Percentiles rank a stretch among this genome's conserved stretches.
Evolutionary conservation across 53 echinoderm and acorn worm genomes (phyloP).

Genomic region (Mesocentrotus franciscanus): DNA sequence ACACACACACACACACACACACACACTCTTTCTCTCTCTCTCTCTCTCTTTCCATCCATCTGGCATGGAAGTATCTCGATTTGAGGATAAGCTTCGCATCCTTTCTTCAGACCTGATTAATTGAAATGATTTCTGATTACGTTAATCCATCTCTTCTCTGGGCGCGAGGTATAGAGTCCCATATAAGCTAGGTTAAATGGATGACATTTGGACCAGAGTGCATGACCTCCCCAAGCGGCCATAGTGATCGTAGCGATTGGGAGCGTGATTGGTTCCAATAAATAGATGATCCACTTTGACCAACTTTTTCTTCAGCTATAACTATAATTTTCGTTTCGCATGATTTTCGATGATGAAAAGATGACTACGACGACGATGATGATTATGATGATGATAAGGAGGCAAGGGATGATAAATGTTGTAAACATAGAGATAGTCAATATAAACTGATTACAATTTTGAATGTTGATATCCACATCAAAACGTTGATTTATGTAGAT

Average conservation of each 20-base stretch:
- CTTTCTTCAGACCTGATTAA: conserved; percentile 55
- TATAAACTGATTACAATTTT: no score
- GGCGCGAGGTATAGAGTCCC: background rate
- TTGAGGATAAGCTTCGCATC: conserved; percentile 41
- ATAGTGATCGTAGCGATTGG: background rate
- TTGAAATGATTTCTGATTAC: conserved; percentile 42
- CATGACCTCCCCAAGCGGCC: conserved; percentile 38
- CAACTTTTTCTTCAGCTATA: background rate
- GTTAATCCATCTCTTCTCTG: conserved; percentile 17
- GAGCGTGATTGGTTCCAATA: background rate
- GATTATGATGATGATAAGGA: background rate
- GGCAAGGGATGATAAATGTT: no score
- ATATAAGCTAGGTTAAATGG: background rate
- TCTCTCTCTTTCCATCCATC: background rate
- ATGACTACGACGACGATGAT: background rate
- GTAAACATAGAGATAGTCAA: no score
- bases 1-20: no score
- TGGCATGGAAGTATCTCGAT: background rate
- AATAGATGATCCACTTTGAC: background rate
- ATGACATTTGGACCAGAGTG: conserved; percentile 52
- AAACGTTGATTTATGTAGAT: no score
- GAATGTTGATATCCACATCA: no score
- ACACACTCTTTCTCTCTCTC: background rate
- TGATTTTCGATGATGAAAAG: background rate
- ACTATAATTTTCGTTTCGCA: background rate